Conservation (phyloP, 2,797 vertebrate species). For the Dicrostonyx torquatus region DNA sequence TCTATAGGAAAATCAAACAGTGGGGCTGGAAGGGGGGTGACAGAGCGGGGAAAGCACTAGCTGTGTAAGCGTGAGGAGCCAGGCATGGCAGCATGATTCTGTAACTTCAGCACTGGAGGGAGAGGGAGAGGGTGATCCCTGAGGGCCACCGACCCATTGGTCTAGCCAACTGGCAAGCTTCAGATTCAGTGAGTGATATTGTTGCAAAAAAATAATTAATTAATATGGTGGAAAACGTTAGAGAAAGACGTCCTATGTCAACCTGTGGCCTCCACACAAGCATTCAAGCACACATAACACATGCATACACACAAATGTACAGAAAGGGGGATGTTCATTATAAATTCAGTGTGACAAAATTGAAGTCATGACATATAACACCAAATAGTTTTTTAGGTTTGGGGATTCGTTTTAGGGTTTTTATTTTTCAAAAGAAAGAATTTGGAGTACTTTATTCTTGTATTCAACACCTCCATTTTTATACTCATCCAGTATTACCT, state of each 20-base stretch:
- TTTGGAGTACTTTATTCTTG: background rate
- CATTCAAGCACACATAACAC: background rate
- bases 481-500: slow-evolving; percentile 38
- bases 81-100: background rate
- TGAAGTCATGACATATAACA: background rate
- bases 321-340: background rate
- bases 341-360: background rate
- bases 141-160: too few species aligned
- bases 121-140: background rate
- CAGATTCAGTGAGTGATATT: background rate
- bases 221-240: background rate
- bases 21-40: background rate
- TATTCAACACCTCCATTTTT: slow-evolving; percentile 14
- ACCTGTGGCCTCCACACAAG: background rate
- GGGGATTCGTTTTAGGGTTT: background rate
- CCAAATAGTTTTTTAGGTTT: background rate
- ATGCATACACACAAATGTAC: background rate
- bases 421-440: background rate
- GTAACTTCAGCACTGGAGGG: background rate
- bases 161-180: background rate
- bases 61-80: background rate
- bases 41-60: background rate
- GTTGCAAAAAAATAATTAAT: background rate
- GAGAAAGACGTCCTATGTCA: background rate
- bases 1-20: background rate